Evolutionary conservation across 37 sponge, comb jelly and placozoan genomes (phyloP).

Genomic region (Lycopodina hypogea): DNA sequence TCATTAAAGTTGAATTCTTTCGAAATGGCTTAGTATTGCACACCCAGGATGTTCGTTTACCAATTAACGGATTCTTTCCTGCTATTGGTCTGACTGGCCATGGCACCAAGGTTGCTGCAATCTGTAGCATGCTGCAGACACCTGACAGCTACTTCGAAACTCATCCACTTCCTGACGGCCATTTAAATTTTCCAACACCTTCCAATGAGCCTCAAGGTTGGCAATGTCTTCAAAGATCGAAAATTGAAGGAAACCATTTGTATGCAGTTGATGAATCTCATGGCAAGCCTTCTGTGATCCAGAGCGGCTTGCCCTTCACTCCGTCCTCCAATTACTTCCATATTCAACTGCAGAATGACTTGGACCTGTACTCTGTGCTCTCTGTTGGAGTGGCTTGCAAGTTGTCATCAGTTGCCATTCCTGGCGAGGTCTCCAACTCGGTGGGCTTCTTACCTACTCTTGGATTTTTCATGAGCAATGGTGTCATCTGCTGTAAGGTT

Average conservation of each 20-base stretch:
- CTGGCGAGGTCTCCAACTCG: slow-evolving; percentile 33
- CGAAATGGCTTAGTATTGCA: slow-evolving; percentile 30
- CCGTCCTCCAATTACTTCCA: slow-evolving; percentile 25
- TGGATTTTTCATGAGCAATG: slow-evolving; percentile 47
- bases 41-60: slow-evolving; percentile 14
- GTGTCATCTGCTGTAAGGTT: slow-evolving; percentile 12
- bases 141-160: slow-evolving; percentile 47
- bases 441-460: slow-evolving; percentile 43
- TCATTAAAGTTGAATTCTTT: slow-evolving; percentile 33
- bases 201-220: not conserved
- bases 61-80: slow-evolving; percentile 47
- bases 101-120: slow-evolving; percentile 20
- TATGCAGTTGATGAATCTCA: not conserved
- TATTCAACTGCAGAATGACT: slow-evolving; percentile 11
- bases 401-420: slow-evolving; percentile 5
- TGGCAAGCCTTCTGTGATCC: slow-evolving; percentile 23
- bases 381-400: slow-evolving; percentile 37
- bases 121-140: slow-evolving; percentile 7
- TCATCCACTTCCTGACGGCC: slow-evolving; percentile 46
- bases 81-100: slow-evolving; percentile 37
- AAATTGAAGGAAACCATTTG: slow-evolving; percentile 1
- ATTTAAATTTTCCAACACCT: slow-evolving; percentile 35
- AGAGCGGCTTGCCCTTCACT: slow-evolving; percentile 28
- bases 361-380: slow-evolving; percentile 14
- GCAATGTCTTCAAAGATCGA: slow-evolving; percentile 34